phyloP scores from a whole-genome alignment of 2,888 invertebrate genomes.

The Gryllus longicercus region DNA sequence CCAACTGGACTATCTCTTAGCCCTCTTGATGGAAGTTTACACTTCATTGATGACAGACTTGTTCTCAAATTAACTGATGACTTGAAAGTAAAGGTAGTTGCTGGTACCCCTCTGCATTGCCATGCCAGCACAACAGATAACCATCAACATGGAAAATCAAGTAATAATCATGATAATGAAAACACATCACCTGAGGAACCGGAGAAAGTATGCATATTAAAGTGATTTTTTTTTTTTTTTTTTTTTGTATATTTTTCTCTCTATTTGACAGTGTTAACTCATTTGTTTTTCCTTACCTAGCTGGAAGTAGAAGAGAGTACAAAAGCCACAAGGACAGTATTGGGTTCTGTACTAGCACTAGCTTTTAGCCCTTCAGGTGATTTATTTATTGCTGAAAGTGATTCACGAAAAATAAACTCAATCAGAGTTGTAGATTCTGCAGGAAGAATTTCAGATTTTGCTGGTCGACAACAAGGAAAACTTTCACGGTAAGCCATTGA shows the following conservation, averaged over 20 bases:
- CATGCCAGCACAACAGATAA: slow-evolving; percentile 46
- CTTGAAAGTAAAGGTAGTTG: slow-evolving; percentile 81
- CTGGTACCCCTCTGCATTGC: slow-evolving; percentile 92
- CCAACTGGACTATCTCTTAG: slow-evolving; percentile 94
- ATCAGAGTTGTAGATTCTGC: slow-evolving; percentile 84
- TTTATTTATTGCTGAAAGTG: slow-evolving; percentile 89
- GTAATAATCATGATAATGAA: not conserved
- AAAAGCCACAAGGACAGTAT: slow-evolving; percentile 54
- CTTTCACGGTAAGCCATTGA: slow-evolving; percentile 29
- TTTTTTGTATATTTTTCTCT: not conserved
- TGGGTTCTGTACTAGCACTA: slow-evolving; percentile 84
- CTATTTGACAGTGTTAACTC: not conserved
- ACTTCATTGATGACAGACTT: slow-evolving; percentile 93
- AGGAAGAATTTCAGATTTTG: slow-evolving; percentile 86
- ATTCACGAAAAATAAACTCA: slow-evolving; percentile 78
- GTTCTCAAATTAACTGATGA: slow-evolving; percentile 88
- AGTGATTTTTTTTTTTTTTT: not conserved
- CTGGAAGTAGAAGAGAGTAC: slow-evolving; percentile 41
- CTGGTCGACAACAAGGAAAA: slow-evolving; percentile 70
- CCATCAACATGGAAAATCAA: slow-evolving; percentile 11
- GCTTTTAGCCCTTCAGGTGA: slow-evolving; percentile 90
- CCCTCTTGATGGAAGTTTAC: slow-evolving; percentile 88
- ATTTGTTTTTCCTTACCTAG: not conserved
- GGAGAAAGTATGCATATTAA: not conserved
- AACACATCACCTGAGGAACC: not conserved